Base-by-base conservation (phyloP, 2,888 invertebrate genomes). In the Abrostola tripartita region DNA sequence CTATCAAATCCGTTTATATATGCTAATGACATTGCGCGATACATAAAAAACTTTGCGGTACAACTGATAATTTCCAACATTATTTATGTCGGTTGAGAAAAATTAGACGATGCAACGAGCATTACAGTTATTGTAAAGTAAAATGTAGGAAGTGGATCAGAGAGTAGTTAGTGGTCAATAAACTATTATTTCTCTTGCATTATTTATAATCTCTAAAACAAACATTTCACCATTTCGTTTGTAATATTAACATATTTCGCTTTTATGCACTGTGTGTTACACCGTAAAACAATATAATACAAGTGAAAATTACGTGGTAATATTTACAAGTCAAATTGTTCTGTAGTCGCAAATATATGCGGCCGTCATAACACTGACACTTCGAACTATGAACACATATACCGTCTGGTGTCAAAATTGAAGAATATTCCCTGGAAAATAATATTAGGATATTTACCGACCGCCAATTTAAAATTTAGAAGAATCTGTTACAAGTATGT, bases 241-340 rank as follows among this genome's bases (percentile, higher is more conserved):
- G 63, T 68, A 61, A 42, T 59, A 44, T 57, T 60, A 59, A 61
- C 47, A 57, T 57, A 60, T 50, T 40, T 50, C 14, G 56, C 42
- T 59, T 55, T 65, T 65, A 63, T 57, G 65, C 55, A 49, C 54
- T 54, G 53, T 57, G 52, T 37, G 49, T 59, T 52, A 52, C 54
- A 35, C 35, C 12, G 54, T 49, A 42, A 63, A 66, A 70, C 67
- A 61, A 74, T 78, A 54, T 65, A 67, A 59, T 60, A 60, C 24
- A 36, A 62, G 60, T 50, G 55, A 52, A 73, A 68, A 73, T 68
- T 42, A 57, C 50, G 56, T 51, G 41, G 53, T 24, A 49, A 52
- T 57, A 73, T 73, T 73, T 74, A 61, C 61, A 64, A 64, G 57
- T 70, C 44, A 76, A 70, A 74, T 68, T 65, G 73, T 72, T 62